Evolutionary conservation across 2,113 vertebrate species (phyloP).

Genomic region (Cyrtonyx montezumae): DNA sequence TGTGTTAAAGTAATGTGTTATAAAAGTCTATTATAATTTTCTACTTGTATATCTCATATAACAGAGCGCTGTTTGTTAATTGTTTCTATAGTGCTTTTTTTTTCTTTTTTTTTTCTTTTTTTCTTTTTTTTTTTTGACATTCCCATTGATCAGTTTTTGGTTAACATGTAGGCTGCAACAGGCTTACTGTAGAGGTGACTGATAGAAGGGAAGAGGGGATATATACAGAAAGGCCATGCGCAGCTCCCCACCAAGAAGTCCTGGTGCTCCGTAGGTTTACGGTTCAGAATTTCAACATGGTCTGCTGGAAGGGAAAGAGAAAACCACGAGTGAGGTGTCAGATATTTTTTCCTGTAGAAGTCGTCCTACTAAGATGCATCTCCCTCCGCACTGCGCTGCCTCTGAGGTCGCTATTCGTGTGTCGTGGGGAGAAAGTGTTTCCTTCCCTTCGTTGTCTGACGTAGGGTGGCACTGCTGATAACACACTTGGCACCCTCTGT

Average conservation of each 20-base stretch:
- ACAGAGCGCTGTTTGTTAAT: constrained; percentile 74
- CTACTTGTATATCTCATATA: constrained; percentile 79
- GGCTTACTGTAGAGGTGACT: constrained; percentile 90
- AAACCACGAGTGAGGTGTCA: constrained; percentile 14
- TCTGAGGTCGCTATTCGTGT: neutral
- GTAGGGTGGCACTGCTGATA: neutral
- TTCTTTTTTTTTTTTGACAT: constrained; percentile 75
- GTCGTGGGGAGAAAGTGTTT: neutral
- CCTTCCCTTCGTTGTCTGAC: constrained; percentile 4
- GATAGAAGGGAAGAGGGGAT: constrained; percentile 71
- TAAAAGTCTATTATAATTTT: constrained; percentile 75
- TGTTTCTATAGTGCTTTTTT: constrained; percentile 75
- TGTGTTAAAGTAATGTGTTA: constrained; percentile 81
- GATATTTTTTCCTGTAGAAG: neutral
- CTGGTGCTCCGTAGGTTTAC: constrained; percentile 86
- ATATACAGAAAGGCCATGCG: constrained; percentile 86
- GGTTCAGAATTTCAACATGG: constrained; percentile 89
- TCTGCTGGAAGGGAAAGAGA: constrained; percentile 79
- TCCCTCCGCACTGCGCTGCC: neutral
- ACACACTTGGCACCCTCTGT: neutral
- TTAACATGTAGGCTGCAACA: constrained; percentile 91
- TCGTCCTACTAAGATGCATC: neutral
- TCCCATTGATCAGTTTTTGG: constrained; percentile 79
- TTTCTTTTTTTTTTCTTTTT: constrained; percentile 24
- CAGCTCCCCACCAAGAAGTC: constrained; percentile 87